Percentiles rank a stretch among this genome's conserved stretches.
Conservation (phyloP, 1,140 invertebrate genomes). For the Triops cancriformis region DNA sequence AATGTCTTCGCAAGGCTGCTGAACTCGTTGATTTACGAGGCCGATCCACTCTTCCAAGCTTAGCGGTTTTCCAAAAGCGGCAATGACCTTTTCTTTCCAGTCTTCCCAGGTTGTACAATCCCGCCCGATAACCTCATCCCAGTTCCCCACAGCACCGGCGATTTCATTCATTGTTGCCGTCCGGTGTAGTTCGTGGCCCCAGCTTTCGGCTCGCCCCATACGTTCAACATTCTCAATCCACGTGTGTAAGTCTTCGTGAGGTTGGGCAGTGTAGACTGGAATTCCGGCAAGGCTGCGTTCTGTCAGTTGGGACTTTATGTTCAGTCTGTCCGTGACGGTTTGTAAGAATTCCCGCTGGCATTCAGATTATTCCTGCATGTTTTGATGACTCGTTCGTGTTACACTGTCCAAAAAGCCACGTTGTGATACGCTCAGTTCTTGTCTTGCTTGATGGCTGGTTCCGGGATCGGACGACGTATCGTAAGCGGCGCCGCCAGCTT, state of each 20-base stretch:
- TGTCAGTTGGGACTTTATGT: background rate
- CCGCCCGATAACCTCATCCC: background rate
- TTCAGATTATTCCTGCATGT: too few relatives aligned
- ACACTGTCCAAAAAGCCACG: too few relatives aligned
- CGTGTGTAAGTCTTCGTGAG: background rate
- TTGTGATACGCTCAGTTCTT: too few relatives aligned
- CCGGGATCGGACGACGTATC: too few relatives aligned
- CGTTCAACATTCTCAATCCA: constrained; percentile 19
- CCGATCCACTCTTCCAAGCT: constrained; percentile 20
- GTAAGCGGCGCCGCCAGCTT: too few relatives aligned
- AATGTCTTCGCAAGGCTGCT: background rate
- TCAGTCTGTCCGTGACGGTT: background rate
- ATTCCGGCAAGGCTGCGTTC: background rate
- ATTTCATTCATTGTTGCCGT: constrained; percentile 18
- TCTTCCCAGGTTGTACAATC: background rate
- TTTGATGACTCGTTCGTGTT: too few relatives aligned
- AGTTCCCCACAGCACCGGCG: constrained; percentile 16
- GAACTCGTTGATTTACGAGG: constrained; percentile 10
- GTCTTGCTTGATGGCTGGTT: too few relatives aligned
- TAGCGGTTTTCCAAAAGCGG: constrained; percentile 7
- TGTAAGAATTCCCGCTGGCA: background rate
- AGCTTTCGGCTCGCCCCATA: constrained; percentile 14
- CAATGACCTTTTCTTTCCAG: background rate
- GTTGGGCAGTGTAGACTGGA: background rate
- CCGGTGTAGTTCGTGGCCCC: background rate